Base-by-base conservation (phyloP, 2,797 vertebrate genomes). In the Lophius americanus region DNA sequence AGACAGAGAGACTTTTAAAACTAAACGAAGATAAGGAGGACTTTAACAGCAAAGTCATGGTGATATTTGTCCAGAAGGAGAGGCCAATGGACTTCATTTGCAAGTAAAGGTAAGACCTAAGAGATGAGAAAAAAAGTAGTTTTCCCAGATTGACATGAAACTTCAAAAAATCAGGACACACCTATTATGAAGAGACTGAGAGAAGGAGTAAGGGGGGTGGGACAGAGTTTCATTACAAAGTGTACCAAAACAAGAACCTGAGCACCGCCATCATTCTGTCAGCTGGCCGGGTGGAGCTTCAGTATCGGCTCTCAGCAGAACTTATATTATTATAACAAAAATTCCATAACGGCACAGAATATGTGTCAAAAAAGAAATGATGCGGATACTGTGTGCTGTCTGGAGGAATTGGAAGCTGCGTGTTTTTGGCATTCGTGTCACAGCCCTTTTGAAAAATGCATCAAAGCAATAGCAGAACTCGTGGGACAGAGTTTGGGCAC, bases 381-480 rank as follows among this genome's bases (percentile, higher is more conserved):
- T 47, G 82, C 75, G 82, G 70, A 73, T 73, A 54, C 42, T 60
- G 78, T 85, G 82, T 74, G 79, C 74, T 76, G 79, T 84, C 67
- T 81, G 77, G 67, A 86, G 78, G 80, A 86, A 84, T 60, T 81
- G 76, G 79, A 78, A 78, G 64, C 75, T 55, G 35, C 76, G 65
- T 72, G 72, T 82, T 87, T 82, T 88, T 89, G 86, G 83, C 83
- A 90, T 89, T 87, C 77, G 70, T 87, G 89, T 89, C 89, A 91
- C 81, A 88, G 80, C 46, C 83, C 82, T 85, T 91, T 87, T 91
- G 79, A 92, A 92, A 92, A 91, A 92, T 92, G 90, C 87, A 92
- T 92, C 90, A 91, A 91, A 90, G 90, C 83, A 83, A 87, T 76
- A 56, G 78, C 71, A 78, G 78, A 88, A 82, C 86, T 78, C 74